phyloP scores from a whole-genome alignment of 2,888 invertebrate species.

The Epirrhoe tristata region DNA sequence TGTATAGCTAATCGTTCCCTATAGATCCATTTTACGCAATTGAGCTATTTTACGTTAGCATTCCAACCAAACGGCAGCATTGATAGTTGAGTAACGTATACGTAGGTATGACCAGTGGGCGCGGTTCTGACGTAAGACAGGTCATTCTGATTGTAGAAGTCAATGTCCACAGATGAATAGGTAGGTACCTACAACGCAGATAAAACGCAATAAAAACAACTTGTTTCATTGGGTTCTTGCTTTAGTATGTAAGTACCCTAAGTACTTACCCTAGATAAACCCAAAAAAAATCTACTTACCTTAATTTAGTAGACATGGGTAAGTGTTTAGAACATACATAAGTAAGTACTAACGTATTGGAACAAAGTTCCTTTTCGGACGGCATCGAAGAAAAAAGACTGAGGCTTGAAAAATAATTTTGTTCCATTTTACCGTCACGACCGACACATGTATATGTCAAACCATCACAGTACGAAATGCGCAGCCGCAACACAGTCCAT shows the following conservation, averaged over 20 bases:
- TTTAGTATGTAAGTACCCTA: background rate
- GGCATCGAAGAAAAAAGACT: too few relatives aligned
- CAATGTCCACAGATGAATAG: slow-evolving; percentile 57
- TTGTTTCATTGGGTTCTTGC: slow-evolving; percentile 48
- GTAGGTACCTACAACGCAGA: background rate
- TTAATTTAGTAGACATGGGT: too few relatives aligned
- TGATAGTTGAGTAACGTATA: too few relatives aligned
- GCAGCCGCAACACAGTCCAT: too few relatives aligned
- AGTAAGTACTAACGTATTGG: too few relatives aligned
- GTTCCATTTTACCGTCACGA: too few relatives aligned
- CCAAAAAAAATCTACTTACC: background rate
- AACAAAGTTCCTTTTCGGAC: too few relatives aligned
- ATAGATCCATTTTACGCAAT: background rate
- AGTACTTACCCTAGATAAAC: background rate
- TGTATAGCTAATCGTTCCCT: too few relatives aligned
- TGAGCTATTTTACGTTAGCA: background rate
- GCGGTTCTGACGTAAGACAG: slow-evolving; percentile 68
- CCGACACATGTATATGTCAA: too few relatives aligned
- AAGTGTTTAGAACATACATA: too few relatives aligned
- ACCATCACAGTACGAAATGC: too few relatives aligned
- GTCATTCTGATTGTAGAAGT: slow-evolving; percentile 52
- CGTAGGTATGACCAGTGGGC: slow-evolving; percentile 52
- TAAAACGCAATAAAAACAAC: slow-evolving; percentile 68
- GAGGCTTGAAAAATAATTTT: too few relatives aligned
- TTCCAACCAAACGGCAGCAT: slow-evolving; percentile 5